Conservation (phyloP, 2,888 invertebrate genomes). For the Polymixis lichenea region DNA sequence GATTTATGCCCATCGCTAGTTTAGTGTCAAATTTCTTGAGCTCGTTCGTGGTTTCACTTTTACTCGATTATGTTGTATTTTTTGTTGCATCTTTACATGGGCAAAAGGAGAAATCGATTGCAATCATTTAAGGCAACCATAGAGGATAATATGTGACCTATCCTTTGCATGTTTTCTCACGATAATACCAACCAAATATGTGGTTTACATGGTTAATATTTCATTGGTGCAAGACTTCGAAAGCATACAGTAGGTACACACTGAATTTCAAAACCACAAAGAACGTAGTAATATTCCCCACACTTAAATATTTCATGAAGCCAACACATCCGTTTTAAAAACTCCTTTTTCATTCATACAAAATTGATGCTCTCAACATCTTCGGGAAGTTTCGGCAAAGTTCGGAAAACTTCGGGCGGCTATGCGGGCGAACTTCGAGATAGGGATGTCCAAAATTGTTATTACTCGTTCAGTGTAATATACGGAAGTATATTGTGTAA, state of each 20-base stretch:
- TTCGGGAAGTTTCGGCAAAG: slow-evolving; percentile 54
- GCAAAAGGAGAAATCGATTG: background rate
- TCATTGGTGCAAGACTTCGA: background rate
- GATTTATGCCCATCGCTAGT: too few species aligned
- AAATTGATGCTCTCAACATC: slow-evolving; percentile 56
- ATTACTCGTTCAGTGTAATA: slow-evolving; percentile 53
- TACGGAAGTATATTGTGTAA: slow-evolving; percentile 33
- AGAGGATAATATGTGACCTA: background rate
- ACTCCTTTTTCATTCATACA: slow-evolving; percentile 38
- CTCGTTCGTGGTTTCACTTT: too few species aligned
- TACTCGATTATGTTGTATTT: too few species aligned
- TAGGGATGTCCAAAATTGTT: slow-evolving; percentile 61
- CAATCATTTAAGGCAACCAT: background rate
- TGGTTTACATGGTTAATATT: background rate
- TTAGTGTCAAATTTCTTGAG: background rate
- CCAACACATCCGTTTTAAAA: slow-evolving; percentile 44
- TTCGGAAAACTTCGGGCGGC: slow-evolving; percentile 37
- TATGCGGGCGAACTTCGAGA: slow-evolving; percentile 58
- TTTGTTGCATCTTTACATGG: background rate
- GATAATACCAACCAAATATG: background rate
- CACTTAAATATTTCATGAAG: slow-evolving; percentile 38
- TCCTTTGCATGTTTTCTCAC: background rate
- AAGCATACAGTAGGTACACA: background rate
- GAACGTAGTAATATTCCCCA: background rate
- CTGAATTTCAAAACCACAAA: slow-evolving; percentile 5